Percentiles rank a stretch among this genome's conserved stretches.
These are phyloP conservation scores for Drosophila birchii DNA, from an alignment of 2,888 invertebrate genomes.

Conservation along the genomic window DNA sequence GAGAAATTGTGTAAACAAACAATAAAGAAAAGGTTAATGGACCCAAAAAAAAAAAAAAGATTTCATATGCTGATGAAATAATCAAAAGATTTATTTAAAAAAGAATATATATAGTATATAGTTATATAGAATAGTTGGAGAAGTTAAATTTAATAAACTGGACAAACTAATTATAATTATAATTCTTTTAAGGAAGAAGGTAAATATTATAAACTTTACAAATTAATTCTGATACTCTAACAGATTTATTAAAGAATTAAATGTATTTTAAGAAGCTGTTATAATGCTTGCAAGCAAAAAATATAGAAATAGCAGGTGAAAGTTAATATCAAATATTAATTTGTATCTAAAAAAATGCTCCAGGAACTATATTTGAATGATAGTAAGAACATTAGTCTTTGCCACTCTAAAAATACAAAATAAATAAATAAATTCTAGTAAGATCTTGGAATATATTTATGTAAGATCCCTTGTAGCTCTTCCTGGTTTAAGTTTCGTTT, in stretches of 20 bases:
- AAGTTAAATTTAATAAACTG: neutral
- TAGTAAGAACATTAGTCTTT: slow-evolving; percentile 4
- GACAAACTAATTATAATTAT: neutral
- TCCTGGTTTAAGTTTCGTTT: neutral
- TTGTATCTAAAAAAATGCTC: neutral
- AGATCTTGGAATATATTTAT: slow-evolving; percentile 13
- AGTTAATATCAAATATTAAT: too few relatives aligned
- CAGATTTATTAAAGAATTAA: too few relatives aligned
- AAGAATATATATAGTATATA: too few relatives aligned
- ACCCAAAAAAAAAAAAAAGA: neutral
- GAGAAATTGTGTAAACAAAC: slow-evolving; percentile 6
- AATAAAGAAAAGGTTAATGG: slow-evolving; percentile 4
- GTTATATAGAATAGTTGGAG: too few relatives aligned
- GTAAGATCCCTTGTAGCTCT: slow-evolving; percentile 13
- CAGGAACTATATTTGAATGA: slow-evolving; percentile 4
- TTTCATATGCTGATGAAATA: slow-evolving; percentile 22
- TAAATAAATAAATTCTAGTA: slow-evolving; percentile 2
- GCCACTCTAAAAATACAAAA: neutral
- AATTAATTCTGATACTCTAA: too few relatives aligned
- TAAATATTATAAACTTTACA: too few relatives aligned
- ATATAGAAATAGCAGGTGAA: too few relatives aligned
- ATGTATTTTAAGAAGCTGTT: too few relatives aligned
- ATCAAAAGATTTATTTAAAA: too few relatives aligned
- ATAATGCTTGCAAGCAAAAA: too few relatives aligned
- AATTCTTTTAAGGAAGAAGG: too few relatives aligned